Evolutionary conservation across 2,113 vertebrate species (phyloP), one percentile per base, ranked within the genome.

Genomic region (Syngnathus typhle): DNA sequence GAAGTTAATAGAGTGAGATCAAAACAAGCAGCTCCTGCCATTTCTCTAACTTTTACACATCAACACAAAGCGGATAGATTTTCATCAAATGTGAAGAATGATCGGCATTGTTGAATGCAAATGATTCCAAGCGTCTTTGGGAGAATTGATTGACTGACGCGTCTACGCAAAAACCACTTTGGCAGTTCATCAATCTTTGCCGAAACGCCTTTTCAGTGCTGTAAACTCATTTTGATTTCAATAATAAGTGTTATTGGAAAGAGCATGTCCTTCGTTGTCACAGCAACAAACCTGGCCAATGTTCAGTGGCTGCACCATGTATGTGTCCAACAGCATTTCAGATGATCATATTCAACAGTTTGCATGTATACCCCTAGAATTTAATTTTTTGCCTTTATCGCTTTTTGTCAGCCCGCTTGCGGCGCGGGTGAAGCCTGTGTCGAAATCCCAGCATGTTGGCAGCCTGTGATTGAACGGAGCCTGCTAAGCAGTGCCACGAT

Each of bases 31-130:
- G 84, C 90, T 88, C 88, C 77, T 77, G 79, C 81, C 77, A 65
- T 69, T 69, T 61, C 78, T 72, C 61, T 72, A 66, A 69, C 70
- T 72, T 62, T 68, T 60, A 54, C 64, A 59, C 54, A 49, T 58
- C 71, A 67, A 36, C 56, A 89, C 73, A 82, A 87, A 84, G 75
- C 74, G 75, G 88, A 90, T 89, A 60, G 90, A 90, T 91, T 90
- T 88, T 77, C 73, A 87, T 73, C 69, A 82, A 81, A 80, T 82
- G 82, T 87, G 85, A 90, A 68, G 69, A 82, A 90, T 90, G 82
- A 85, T 81, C 19, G 21, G 74, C 69, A 67, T 74, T 60, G 81
- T 56, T 80, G 81, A 83, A 90, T 87, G 79, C 86, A 88, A 89
- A 90, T 88, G 43, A 89, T 77, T 81, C 67, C 37, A 66, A 82